Evolutionary conservation across 2,888 invertebrate species (phyloP).

Genomic region (Mythimna pallens): DNA sequence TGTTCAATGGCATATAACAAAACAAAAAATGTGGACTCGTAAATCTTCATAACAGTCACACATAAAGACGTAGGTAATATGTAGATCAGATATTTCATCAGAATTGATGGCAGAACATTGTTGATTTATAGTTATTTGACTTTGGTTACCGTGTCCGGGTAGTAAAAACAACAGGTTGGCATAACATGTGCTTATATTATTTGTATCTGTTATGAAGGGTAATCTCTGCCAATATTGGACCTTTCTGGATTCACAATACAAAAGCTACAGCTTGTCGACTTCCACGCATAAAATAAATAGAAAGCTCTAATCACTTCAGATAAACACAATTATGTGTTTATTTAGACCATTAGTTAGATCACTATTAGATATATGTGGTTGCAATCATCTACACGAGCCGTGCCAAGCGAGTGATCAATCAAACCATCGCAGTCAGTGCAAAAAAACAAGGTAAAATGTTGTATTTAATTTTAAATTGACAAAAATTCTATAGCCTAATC

Average conservation of each 20-base stretch:
- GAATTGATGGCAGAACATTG: slow-evolving; percentile 6
- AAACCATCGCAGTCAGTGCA: not conserved
- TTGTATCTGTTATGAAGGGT: not conserved
- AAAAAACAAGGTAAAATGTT: slow-evolving; percentile 19
- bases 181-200: not conserved
- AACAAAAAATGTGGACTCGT: slow-evolving; percentile 32
- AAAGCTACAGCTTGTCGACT: not conserved
- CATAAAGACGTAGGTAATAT: slow-evolving; percentile 27
- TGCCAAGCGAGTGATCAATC: slow-evolving; percentile 6
- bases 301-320: not conserved
- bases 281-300: not conserved
- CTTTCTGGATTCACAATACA: not conserved
- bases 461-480: slow-evolving; percentile 20
- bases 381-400: not conserved
- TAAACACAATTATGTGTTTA: not conserved
- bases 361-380: not conserved
- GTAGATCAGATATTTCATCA: slow-evolving; percentile 23
- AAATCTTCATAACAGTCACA: slow-evolving; percentile 26
- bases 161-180: slow-evolving; percentile 6
- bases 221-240: too few species aligned
- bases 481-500: slow-evolving; percentile 30
- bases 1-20: slow-evolving; percentile 16
- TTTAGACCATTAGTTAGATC: not conserved
- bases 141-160: slow-evolving; percentile 25
- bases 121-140: slow-evolving; percentile 26